Evolutionary conservation across 2,113 vertebrate species (phyloP).

Genomic region (Cyanoderma ruficeps): DNA sequence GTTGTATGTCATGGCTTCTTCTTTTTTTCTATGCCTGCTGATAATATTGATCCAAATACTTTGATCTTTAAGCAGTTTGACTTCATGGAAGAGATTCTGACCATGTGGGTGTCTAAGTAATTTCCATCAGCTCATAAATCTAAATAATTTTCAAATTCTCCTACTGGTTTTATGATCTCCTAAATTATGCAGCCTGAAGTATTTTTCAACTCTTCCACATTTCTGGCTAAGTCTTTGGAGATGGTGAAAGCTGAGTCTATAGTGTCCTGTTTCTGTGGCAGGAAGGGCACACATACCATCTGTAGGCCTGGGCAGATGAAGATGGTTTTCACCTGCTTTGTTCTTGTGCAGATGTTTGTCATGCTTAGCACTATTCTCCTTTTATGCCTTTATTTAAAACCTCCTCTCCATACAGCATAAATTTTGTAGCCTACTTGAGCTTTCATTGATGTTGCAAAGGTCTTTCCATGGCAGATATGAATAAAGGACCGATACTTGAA

Average conservation of each 20-base stretch:
- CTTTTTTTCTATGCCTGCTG: not conserved
- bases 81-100: conserved; percentile 39
- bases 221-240: conserved; percentile 1
- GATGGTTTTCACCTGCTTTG: conserved; percentile 26
- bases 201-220: conserved; percentile 34
- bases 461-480: not conserved
- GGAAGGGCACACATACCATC: not conserved
- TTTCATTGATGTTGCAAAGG: not conserved
- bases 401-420: not conserved
- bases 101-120: not conserved
- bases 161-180: conserved; percentile 49
- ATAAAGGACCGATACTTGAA: not conserved
- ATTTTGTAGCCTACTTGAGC: not conserved
- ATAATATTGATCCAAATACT: conserved; percentile 45
- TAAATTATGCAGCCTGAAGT: conserved; percentile 12
- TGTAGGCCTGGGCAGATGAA: not conserved
- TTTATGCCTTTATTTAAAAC: conserved; percentile 11
- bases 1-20: not conserved
- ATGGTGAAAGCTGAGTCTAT: conserved; percentile 14
- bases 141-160: conserved; percentile 34
- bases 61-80: conserved; percentile 53
- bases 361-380: not conserved
- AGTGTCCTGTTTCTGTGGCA: not conserved
- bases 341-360: conserved; percentile 16
- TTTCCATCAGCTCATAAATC: conserved; percentile 60